Evolutionary conservation across 92 coral and sea anemone species (phyloP), one percentile per base, ranked within the genome.

Genomic region (Epizoanthus illoricatus): DNA sequence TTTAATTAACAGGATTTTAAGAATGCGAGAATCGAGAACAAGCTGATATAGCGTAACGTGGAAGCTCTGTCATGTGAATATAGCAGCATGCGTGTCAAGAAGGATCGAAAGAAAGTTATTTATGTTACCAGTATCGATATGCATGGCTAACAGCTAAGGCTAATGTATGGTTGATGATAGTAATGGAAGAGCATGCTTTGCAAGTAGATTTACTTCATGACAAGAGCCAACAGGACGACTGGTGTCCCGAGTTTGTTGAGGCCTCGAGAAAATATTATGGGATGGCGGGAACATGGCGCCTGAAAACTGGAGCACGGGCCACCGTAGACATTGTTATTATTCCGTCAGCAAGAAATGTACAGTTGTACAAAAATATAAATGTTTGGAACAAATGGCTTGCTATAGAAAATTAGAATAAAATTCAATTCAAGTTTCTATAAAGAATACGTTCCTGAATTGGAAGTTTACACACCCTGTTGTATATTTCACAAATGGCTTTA

Each of bases 11-110:
- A 89, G 92, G 89, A 81, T 85, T 81, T 80, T 66, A 18, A 88
- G 68, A 80, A 85, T 78, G 21, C 85, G 83, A 69, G 72, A 73
- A 49, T 61, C 57, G 70, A 70, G 12, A 81, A 58, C 90, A 88
- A 81, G 90, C 76, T 75, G 81, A 87, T 33, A 74, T 80, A 86
- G 72, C 86, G 92, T 88, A 94, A 88, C 42, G 80, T 59, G 42
- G 59, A 74, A 45, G 20, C 42, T n/a, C 43, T 79, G 55, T 56
- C 84, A 80, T 20, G 58, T 61, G 70, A 80, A 36, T 4, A 63
- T n/a, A 54, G 39, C 65, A 69, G 75, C 57, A 71, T 74, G 73
- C 82, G 86, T 79, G 57, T 41, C 57, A 60, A 70, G 28, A 45
- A 64, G 58, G 42, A 33, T 55, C 17, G 73, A 68, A 68, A 68